Conservation (phyloP, 1,140 invertebrate species). For the Ceratina japonica region DNA sequence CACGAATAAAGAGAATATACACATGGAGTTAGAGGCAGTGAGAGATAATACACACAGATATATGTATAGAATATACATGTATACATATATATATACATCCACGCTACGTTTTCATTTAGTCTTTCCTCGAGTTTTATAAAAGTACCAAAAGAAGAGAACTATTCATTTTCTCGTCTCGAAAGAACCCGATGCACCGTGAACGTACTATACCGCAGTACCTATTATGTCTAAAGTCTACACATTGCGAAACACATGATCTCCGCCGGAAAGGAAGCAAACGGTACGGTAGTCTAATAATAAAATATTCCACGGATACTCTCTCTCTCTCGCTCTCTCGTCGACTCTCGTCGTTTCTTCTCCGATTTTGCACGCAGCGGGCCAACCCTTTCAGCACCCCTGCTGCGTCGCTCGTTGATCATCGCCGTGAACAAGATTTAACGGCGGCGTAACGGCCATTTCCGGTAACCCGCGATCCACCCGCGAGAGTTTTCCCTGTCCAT, state of each 20-base stretch:
- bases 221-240: conserved; percentile 37
- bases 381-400: neutral
- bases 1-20: no score
- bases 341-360: neutral
- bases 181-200: conserved; percentile 38
- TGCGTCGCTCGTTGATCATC: conserved; percentile 10
- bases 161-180: conserved; percentile 10
- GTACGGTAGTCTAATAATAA: conserved; percentile 55
- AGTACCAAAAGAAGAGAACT: conserved; percentile 56
- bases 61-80: conserved; percentile 1
- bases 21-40: neutral
- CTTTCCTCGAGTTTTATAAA: conserved; percentile 52
- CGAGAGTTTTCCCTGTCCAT: neutral
- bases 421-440: neutral
- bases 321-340: neutral
- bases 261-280: conserved; percentile 54
- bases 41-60: conserved; percentile 47
- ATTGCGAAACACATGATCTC: conserved; percentile 52
- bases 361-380: no score
- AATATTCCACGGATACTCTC: conserved; percentile 47
- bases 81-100: conserved; percentile 9
- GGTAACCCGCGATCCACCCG: neutral
- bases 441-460: neutral
- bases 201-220: conserved; percentile 1
- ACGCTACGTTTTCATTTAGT: conserved; percentile 48